Evolutionary conservation across 2,888 invertebrate species (phyloP).

Genomic region (Alitta virens): DNA sequence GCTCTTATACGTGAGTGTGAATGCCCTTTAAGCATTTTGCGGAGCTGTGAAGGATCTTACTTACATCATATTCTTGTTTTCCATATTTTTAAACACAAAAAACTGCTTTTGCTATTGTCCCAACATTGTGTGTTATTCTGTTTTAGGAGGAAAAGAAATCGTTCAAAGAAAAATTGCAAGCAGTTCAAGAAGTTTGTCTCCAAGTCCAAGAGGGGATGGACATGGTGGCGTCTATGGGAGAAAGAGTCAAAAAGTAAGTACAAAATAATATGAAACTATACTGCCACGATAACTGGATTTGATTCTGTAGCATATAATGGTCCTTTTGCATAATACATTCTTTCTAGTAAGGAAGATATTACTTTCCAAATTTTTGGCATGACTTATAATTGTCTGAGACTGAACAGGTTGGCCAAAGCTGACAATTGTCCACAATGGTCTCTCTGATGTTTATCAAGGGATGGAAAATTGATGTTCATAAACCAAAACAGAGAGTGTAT

Average conservation of each 20-base stretch:
- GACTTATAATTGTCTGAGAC: too few species aligned
- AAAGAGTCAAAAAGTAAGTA: conserved; percentile 88
- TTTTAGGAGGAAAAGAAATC: conserved; percentile 86
- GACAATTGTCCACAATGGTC: not conserved
- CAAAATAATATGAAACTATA: too few species aligned
- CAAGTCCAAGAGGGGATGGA: conserved; percentile 95
- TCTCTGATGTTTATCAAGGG: not conserved
- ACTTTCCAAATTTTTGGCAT: too few species aligned
- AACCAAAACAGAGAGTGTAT: not conserved
- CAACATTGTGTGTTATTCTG: not conserved
- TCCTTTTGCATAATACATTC: too few species aligned
- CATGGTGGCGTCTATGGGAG: conserved; percentile 87
- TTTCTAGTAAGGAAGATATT: too few species aligned
- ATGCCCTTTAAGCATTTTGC: too few species aligned
- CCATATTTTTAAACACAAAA: not conserved
- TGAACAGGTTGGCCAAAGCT: too few species aligned
- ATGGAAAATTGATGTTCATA: conserved; percentile 16
- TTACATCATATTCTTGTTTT: not conserved
- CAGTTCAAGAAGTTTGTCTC: conserved; percentile 95
- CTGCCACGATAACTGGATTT: too few species aligned
- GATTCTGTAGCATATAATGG: too few species aligned
- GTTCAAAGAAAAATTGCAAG: conserved; percentile 86
- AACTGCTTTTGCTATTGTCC: too few species aligned
- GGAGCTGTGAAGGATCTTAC: too few species aligned
- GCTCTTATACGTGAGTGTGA: too few species aligned